Base-by-base conservation (phyloP, 2,888 invertebrate species). In the Cataglyphis livida region DNA sequence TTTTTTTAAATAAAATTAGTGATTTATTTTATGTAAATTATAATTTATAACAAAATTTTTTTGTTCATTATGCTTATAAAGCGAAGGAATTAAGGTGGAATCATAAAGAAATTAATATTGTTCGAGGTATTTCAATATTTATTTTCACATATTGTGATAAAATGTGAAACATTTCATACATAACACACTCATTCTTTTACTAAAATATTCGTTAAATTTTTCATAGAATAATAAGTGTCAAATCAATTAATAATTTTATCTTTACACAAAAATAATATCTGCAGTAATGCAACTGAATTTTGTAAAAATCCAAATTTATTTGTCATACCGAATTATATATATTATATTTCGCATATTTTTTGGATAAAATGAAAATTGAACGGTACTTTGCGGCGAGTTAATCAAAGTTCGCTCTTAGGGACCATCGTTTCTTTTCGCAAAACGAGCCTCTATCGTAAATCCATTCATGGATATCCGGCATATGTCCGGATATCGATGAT, bases 401-500 rank as follows among this genome's bases (percentile, higher is more conserved):
- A 78, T 78, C 57, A 35, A 70, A n/a, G 15, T 21, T 44, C 15
- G 21, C 18, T 70, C n/a, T 66, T 76, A 44, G 44, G 35, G 59
- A 76, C 62, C 65, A 75, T 65, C 57, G 44, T 59, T 57, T 75
- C 54, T 68, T 70, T 10, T 68, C 41, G 18, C 57, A 28, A 68
- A 32, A 59, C 21, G 21, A 44, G n/a, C 12, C 59, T 59, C 28
- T 21, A 70, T 59, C 59, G 78, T 78, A 78, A 78, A 78, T 78
- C 44, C 44, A 48, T 48, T 48, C 32, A 15, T 54, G 28, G 68
- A 59, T 70, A 78, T 78, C 51, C 70, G 78, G 6, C 35, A 10
- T 64, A 48, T 18, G 41, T 15, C 68, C 18, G 70, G 78, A 70
- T 70, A 61, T 76, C 81, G 70, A 79, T 32, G 74, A 81, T 59